Evolutionary conservation across 2,797 vertebrate genomes (phyloP).

Genomic region (Chrysocyon brachyurus): DNA sequence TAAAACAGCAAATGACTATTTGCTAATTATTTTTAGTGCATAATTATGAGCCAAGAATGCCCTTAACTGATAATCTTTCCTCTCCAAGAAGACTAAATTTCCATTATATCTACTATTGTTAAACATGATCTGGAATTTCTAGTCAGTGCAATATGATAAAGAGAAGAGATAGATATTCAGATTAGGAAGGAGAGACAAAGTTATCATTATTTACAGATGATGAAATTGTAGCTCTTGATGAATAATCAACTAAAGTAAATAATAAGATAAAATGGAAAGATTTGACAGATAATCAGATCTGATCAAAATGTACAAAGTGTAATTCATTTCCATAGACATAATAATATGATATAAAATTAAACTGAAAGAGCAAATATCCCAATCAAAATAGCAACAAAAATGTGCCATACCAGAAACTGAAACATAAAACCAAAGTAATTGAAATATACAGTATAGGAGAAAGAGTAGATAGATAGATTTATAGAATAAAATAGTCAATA

Average conservation of each 20-base stretch:
- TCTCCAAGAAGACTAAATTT: conserved; percentile 36
- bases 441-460: background rate
- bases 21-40: conserved; percentile 38
- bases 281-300: conserved; percentile 23
- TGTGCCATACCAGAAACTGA: background rate
- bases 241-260: conserved; percentile 37
- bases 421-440: conserved; percentile 41
- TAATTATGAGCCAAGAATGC: conserved; percentile 28
- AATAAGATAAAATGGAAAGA: conserved; percentile 53
- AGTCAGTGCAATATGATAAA: conserved; percentile 14
- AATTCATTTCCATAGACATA: background rate
- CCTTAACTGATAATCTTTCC: conserved; percentile 29
- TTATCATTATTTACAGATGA: conserved; percentile 23
- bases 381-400: conserved; percentile 47
- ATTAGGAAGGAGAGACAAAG: conserved; percentile 21
- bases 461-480: conserved; percentile 21
- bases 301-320: conserved; percentile 41
- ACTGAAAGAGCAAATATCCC: conserved; percentile 15
- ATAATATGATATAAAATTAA: background rate
- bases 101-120: conserved; percentile 8
- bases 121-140: conserved; percentile 59
- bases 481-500: background rate
- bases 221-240: conserved; percentile 5
- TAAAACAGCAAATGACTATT: conserved; percentile 38
- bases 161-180: conserved; percentile 33